Evolutionary conservation across 2,797 vertebrate genomes (phyloP).

Genomic region (Syngnathus acus): DNA sequence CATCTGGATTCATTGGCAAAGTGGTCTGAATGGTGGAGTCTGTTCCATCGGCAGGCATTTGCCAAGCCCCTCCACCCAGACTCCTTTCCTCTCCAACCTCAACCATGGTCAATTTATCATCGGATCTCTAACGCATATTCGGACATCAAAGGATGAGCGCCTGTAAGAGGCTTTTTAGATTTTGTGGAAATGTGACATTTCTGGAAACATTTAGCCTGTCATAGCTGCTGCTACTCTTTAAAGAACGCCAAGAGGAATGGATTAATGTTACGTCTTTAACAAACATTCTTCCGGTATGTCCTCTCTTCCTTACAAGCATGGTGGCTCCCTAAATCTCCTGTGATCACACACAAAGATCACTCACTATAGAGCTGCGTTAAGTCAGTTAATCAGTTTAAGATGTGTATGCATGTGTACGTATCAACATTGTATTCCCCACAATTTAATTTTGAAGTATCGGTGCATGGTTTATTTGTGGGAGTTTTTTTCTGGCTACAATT

Average conservation of each 20-base stretch:
- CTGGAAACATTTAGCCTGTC: constrained; percentile 78
- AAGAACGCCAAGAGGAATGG: constrained; percentile 69
- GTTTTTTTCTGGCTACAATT: neutral
- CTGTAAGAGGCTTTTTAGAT: constrained; percentile 71
- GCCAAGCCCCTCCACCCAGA: constrained; percentile 24
- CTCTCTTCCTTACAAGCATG: constrained; percentile 49
- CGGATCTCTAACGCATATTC: constrained; percentile 76
- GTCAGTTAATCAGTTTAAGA: constrained; percentile 56
- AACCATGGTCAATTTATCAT: constrained; percentile 75
- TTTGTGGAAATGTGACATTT: constrained; percentile 79
- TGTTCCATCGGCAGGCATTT: constrained; percentile 45
- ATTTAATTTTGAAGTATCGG: neutral
- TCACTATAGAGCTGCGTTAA: constrained; percentile 28
- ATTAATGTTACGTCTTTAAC: constrained; percentile 75
- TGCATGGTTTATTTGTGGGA: neutral
- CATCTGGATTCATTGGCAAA: constrained; percentile 70
- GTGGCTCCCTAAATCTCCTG: constrained; percentile 44
- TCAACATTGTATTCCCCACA: neutral
- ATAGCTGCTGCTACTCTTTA: constrained; percentile 69
- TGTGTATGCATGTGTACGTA: constrained; percentile 29
- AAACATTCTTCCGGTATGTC: constrained; percentile 68
- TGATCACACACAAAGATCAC: constrained; percentile 46
- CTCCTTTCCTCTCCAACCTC: constrained; percentile 51
- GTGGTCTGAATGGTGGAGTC: constrained; percentile 32
- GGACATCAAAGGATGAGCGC: constrained; percentile 80